A percentile compares a stretch with the other conserved stretches of the same genome.
phyloP scores from a whole-genome alignment of 2,113 vertebrate species.

The Acrocephalus arundinaceus region DNA sequence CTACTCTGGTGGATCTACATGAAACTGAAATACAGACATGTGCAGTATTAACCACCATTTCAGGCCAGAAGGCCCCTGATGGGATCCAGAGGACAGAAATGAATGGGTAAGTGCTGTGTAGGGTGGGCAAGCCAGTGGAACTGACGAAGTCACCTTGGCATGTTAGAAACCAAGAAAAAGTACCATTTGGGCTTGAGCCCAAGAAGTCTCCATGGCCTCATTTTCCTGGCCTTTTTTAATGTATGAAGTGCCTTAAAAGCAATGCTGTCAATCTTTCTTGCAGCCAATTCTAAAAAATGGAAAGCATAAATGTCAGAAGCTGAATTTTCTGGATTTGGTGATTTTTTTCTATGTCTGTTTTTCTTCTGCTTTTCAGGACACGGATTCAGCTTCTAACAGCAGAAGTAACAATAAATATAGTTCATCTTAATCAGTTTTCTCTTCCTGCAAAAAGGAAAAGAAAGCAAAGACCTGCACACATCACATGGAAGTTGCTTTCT shows the following conservation, averaged over 20 bases:
- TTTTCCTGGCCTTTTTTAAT: neutral
- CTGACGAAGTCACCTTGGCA: neutral
- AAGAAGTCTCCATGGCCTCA: neutral
- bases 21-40: neutral
- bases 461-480: neutral
- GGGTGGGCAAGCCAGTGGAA: neutral
- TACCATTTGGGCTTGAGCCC: neutral
- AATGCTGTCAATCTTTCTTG: neutral
- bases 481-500: neutral
- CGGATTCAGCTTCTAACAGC: neutral
- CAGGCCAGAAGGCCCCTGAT: neutral
- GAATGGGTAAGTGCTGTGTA: neutral
- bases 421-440: neutral
- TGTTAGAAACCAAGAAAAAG: neutral
- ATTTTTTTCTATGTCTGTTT: neutral
- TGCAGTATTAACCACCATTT: neutral
- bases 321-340: neutral
- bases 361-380: neutral
- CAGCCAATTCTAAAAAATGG: neutral
- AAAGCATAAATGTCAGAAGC: neutral
- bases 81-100: neutral
- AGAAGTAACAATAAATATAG: neutral
- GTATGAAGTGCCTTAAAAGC: neutral
- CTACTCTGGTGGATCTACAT: neutral
- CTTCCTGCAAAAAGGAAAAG: neutral